Percentiles rank a stretch among this genome's conserved stretches.
Evolutionary conservation across 2,888 invertebrate species (phyloP).

Genomic region (Heteropelma amictum): DNA sequence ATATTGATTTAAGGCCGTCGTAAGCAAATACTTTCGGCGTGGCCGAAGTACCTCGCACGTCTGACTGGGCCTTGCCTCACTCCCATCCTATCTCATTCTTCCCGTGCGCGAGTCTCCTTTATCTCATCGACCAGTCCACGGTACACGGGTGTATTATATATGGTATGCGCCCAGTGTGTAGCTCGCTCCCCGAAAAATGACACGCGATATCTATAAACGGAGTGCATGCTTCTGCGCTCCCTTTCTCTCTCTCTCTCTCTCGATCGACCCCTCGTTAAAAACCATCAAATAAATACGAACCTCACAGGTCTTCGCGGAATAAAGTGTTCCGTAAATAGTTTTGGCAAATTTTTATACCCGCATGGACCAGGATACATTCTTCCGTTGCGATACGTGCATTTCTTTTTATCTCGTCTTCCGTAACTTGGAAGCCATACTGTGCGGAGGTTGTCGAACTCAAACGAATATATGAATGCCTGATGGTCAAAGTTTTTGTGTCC

Average conservation of each 20-base stretch:
- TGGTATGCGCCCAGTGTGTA: slow-evolving; percentile 24
- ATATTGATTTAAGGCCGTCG: slow-evolving; percentile 64
- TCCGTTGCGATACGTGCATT: slow-evolving; percentile 18
- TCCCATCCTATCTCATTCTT: slow-evolving; percentile 33
- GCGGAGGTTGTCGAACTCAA: slow-evolving; percentile 47
- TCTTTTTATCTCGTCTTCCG: slow-evolving; percentile 22
- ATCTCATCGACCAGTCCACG: slow-evolving; percentile 38
- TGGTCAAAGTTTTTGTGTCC: slow-evolving; percentile 30
- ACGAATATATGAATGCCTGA: slow-evolving; percentile 19
- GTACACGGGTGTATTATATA: slow-evolving; percentile 34
- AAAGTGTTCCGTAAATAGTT: slow-evolving; percentile 54
- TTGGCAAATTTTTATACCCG: slow-evolving; percentile 54
- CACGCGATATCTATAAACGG: slow-evolving; percentile 55
- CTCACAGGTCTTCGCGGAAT: slow-evolving; percentile 33
- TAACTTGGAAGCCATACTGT: slow-evolving; percentile 56
- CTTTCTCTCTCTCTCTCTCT: slow-evolving; percentile 8
- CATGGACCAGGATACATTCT: slow-evolving; percentile 8
- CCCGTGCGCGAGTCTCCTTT: slow-evolving; percentile 27
- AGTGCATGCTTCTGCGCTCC: slow-evolving; percentile 23
- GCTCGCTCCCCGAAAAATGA: slow-evolving; percentile 51
- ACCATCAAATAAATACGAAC: slow-evolving; percentile 54
- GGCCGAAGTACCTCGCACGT: slow-evolving; percentile 57
- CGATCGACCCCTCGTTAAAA: slow-evolving; percentile 55
- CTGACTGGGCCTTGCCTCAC: slow-evolving; percentile 51
- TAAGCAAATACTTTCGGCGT: slow-evolving; percentile 62